Evolutionary conservation across 2,888 invertebrate species (phyloP).

Genomic region (Erpobdella octoculata): DNA sequence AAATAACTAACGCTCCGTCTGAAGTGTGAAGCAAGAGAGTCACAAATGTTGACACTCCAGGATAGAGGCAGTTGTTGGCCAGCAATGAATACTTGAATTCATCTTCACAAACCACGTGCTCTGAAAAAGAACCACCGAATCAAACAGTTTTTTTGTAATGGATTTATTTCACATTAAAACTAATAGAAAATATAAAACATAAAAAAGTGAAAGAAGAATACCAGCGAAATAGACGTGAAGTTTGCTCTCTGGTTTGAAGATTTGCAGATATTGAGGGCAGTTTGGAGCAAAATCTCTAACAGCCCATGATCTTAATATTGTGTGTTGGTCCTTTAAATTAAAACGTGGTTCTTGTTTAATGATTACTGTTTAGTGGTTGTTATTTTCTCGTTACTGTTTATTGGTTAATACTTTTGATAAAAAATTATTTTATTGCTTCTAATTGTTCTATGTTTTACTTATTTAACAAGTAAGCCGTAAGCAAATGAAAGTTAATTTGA

Average conservation of each 20-base stretch:
- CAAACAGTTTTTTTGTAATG: no score
- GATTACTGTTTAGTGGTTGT: no score
- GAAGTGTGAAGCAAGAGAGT: conserved; percentile 91
- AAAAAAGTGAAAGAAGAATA: conserved; percentile 37
- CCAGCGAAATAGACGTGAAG: conserved; percentile 92
- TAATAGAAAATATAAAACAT: no score
- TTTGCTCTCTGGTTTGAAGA: conserved; percentile 95
- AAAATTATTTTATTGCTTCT: no score
- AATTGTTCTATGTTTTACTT: no score
- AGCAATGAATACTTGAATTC: conserved; percentile 95
- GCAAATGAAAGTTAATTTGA: no score
- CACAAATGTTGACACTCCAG: conserved; percentile 90
- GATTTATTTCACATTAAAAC: no score
- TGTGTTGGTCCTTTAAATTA: conserved; percentile 71
- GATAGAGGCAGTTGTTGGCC: conserved; percentile 96
- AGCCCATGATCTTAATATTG: conserved; percentile 82
- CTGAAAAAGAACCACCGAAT: no score
- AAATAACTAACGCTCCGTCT: conserved; percentile 85
- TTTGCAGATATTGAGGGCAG: conserved; percentile 94
- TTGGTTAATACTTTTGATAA: no score
- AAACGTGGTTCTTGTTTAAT: no score
- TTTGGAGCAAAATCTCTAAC: conserved; percentile 94
- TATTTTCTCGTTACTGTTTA: no score
- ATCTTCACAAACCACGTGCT: conserved; percentile 95
- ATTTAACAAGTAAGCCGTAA: no score